These are phyloP conservation scores for Porites cylindrica DNA, from an alignment of 92 coral and sea anemone species.

Conservation along the genomic window DNA sequence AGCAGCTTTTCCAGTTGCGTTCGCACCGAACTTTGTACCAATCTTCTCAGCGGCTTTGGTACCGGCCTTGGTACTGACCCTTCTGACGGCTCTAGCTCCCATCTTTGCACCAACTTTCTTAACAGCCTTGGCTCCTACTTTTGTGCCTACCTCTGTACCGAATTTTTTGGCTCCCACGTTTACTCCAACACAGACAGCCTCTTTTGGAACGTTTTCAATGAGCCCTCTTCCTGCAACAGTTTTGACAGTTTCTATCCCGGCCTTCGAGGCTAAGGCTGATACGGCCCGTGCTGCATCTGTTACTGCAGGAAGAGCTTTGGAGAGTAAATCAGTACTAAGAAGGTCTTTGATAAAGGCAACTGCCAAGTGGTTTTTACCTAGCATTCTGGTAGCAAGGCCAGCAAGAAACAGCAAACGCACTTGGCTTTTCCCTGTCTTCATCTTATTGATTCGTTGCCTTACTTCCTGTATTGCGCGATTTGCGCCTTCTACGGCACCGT, in stretches of 20 bases:
- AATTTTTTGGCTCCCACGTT: neutral
- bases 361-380: constrained; percentile 7
- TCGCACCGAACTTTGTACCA: neutral
- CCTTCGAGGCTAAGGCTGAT: neutral
- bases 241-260: neutral
- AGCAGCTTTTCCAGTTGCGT: constrained; percentile 14
- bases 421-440: constrained; percentile 23
- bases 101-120: no score
- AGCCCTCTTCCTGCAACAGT: neutral
- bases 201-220: neutral
- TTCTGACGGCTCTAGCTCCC: neutral
- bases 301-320: neutral
- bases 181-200: neutral
- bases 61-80: neutral
- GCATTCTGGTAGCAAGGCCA: constrained; percentile 9
- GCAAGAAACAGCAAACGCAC: constrained; percentile 3
- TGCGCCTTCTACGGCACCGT: constrained; percentile 24
- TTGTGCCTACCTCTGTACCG: neutral
- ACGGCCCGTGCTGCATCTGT: neutral
- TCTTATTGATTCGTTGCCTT: neutral
- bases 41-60: neutral
- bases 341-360: neutral
- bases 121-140: neutral
- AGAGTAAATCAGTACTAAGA: constrained; percentile 11
- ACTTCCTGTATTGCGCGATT: constrained; percentile 15